These are phyloP conservation scores for Pontoporia blainvillei DNA, from an alignment of 2,113 vertebrate genomes.

Conservation along the genomic window DNA sequence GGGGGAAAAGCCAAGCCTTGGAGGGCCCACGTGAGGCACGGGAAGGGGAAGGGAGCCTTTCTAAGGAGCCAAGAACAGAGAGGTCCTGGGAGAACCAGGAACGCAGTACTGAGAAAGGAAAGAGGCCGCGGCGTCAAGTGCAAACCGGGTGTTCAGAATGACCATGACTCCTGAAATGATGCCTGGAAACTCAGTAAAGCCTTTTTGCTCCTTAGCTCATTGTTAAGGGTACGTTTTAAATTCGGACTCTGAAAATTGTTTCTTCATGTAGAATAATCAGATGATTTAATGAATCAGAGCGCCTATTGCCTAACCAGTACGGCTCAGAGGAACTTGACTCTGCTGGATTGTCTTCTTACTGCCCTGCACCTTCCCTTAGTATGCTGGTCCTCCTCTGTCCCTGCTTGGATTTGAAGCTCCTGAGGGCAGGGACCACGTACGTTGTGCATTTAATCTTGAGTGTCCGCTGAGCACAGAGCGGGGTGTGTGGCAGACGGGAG, in stretches of 20 bases:
- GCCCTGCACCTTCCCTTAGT: background rate
- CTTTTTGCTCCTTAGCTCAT: background rate
- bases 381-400: background rate
- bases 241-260: background rate
- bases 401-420: accelerated
- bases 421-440: accelerated
- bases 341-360: background rate
- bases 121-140: background rate
- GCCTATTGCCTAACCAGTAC: background rate
- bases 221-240: background rate
- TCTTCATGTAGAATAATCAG: background rate
- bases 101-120: background rate
- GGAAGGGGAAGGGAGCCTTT: background rate
- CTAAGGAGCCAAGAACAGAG: background rate
- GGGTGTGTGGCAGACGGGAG: background rate
- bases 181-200: background rate
- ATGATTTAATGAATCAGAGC: background rate
- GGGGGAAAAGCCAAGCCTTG: background rate
- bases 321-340: background rate
- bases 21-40: conserved; percentile 7
- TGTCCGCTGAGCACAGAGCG: accelerated
- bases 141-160: background rate
- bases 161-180: background rate
- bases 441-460: background rate
- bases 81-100: background rate